Base-by-base conservation (phyloP, 2,888 invertebrate species). In the Mystacides longicornis region DNA sequence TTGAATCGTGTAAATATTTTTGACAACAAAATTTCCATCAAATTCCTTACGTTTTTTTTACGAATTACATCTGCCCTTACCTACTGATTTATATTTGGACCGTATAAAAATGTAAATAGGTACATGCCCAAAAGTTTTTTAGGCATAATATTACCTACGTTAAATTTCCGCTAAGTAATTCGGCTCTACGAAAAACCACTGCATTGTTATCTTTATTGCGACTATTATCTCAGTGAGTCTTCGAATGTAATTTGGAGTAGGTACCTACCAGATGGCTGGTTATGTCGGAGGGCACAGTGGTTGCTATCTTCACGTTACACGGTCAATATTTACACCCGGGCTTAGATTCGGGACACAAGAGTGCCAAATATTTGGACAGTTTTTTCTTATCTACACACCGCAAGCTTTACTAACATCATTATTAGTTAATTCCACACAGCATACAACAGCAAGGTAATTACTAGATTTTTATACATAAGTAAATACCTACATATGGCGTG, bases 331-430 rank as follows among this genome's bases (percentile, higher is more conserved):
- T 37, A 37, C 37, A 7, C 16, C n/a, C 16, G 37, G 37, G 16
- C 16, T 14, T 37, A 37, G n/a, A n/a, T 37, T 37, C n/a, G 37
- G 37, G 14, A 37, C 37, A 37, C 16, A n/a, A n/a, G 14, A 37
- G n/a, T 37, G 37, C 37, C 48, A 48, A 21, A 48, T 20, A 46
- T 23, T 48, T 22, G 16, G 22, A 23, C 23, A 23, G 18, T 48
- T 23, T 48, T 46, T 48, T 48, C 23, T 48, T 48, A 48, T 48
- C 48, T 48, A 23, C n/a, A 48, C 20, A 48, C 48, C 48, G 48
- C 48, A 48, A 48, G 37, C 37, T 37, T 37, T n/a, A 37, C n/a
- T n/a, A n/a, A n/a, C n/a, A n/a, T n/a, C n/a, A n/a, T n/a, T n/a
- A n/a, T n/a, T n/a, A n/a, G n/a, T n/a, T n/a, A n/a, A n/a, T n/a